Base-by-base conservation (phyloP, 1,140 invertebrate genomes). In the Caenorhabditis briggsae region DNA sequence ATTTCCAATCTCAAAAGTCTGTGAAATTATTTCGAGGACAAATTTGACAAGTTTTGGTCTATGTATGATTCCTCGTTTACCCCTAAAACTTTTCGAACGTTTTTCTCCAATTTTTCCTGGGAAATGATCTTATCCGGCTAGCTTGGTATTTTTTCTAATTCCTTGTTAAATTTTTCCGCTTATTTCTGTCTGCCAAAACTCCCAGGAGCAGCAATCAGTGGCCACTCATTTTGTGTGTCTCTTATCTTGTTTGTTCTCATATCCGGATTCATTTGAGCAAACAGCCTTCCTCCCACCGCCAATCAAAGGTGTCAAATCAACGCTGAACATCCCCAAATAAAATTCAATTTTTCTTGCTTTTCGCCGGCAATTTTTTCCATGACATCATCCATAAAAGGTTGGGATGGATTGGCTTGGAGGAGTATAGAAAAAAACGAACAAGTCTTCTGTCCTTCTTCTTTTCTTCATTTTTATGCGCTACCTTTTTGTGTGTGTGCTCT, bases 261-360 rank as follows among this genome's bases (percentile, higher is more conserved):
- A 78, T 78, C 70, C 70, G 70, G 46, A 78, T 78, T 46, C 70
- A 12, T 50, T 33, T 50, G 70, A 50, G 70, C 70, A 78, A 78
- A 78, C 46, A 78, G 12, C 46, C 18, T 9, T 12, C 16, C 46
- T 1, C 14, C n/a, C 41, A 70, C 2, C 46, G 5, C 16, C 16
- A 25, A 8, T 5, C 12, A 9, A 25, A 78, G 46, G 70, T 50
- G 70, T 23, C 70, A 78, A 78, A 48, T 48, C 65, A n/a, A 11
- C 1, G 20, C 18, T 43, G 8, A 50, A 23, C 33, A 50, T 78
- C 70, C 33, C 14, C 70, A 50, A 41, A 78, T 50, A 50, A 46
- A 78, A 78, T 18, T 6, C 20, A 12, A 14, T 70, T 53, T 53
- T 59, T n/a, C n/a, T 59, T n/a, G 8, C 20, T 9, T 20, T 20